Evolutionary conservation across 2,888 invertebrate species (phyloP), one percentile per base, ranked within the genome.

Genomic region (Lysandra bellargus): DNA sequence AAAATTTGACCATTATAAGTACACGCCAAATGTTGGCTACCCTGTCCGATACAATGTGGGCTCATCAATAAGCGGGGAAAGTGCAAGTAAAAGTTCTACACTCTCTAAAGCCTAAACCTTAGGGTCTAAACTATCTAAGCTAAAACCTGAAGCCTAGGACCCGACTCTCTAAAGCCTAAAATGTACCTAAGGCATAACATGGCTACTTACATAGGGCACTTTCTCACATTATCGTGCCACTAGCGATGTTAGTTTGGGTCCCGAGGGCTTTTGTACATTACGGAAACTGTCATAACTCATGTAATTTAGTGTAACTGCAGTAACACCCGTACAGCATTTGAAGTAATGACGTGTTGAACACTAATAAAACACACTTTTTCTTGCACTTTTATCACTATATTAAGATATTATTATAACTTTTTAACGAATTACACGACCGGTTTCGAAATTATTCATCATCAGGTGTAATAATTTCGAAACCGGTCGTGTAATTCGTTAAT

Each of bases 21-120:
- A 37, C 3, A 37, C 33, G 1, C 69, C 64, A 30, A 64, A 64
- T 64, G 76, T 76, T 76, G 53, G 5, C 1, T 1, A 53, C 14
- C 14, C 76, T 76, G 76, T 1, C 30, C 57, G 14, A 57, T 53
- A 57, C 76, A 76, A 30, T 53, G 33, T 57, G 57, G 57, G 33
- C 76, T 57, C 76, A 76, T 76, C 76, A 76, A 76, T 76, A 76
- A 53, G 76, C 53, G 53, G 76, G 57, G 76, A 76, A 76, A 76
- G 76, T 76, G 49, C 57, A 69, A 44, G 57, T 76, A 76, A 76
- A 76, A 76, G 76, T 49, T 49, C 64, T 9, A 1, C 4, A 37
- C 69, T 69, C 69, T 69, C 69, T 64, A 64, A 33, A 17, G 14
- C 69, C 69, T 33, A 33, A 17, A n/a, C 17, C 6, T 30, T 64